A percentile compares a stretch with the other conserved stretches of the same genome.
Conservation (phyloP, 2,113 vertebrate species). For the Struthidea cinerea region DNA sequence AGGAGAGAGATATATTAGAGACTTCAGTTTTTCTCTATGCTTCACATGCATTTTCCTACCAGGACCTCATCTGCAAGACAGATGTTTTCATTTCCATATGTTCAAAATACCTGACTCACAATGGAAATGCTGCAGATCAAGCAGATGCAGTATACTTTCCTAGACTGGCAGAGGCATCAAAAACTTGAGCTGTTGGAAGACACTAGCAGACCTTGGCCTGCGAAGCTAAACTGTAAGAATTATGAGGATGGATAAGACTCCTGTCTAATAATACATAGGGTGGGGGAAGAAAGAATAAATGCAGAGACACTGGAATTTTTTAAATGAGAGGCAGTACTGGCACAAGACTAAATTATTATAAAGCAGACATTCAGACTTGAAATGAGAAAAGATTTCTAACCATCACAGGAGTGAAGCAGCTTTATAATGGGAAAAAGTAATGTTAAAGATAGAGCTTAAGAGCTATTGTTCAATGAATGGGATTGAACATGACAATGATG, state of each 20-base stretch:
- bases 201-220: background rate
- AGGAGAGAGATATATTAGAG: background rate
- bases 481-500: background rate
- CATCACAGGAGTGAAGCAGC: background rate
- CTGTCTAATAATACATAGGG: background rate
- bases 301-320: background rate
- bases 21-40: background rate
- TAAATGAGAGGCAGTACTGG: background rate
- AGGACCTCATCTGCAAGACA: background rate
- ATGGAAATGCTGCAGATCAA: background rate
- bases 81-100: background rate
- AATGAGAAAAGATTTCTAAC: background rate
- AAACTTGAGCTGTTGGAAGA: background rate
- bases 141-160: background rate
- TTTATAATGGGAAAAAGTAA: background rate
- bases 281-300: background rate
- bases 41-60: background rate
- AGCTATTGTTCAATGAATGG: background rate
- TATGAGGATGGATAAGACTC: background rate
- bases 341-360: constrained; percentile 6
- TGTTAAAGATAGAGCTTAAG: background rate
- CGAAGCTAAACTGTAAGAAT: background rate
- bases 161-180: background rate
- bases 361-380: background rate
- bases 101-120: background rate